Percentiles rank a stretch among this genome's conserved stretches.
Evolutionary conservation across 92 coral and sea anemone genomes (phyloP).

Genomic region (Pocillopora meandrina): DNA sequence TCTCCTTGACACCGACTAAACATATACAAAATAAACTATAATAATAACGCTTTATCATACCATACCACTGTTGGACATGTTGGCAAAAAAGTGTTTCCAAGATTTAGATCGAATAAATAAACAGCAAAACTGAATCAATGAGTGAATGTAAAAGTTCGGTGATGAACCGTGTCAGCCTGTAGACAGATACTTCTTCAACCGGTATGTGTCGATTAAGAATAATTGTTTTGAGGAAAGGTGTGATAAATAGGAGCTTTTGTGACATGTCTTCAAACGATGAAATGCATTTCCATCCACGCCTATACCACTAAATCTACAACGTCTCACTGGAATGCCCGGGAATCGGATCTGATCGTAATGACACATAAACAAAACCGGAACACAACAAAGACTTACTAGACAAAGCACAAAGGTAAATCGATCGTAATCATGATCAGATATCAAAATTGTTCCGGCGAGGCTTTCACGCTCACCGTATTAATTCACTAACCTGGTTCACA

Average conservation of each 20-base stretch:
- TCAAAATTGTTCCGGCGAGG: not conserved
- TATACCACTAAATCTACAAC: conserved; percentile 20
- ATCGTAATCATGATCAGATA: not conserved
- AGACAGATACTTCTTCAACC: not conserved
- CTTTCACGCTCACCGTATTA: not conserved
- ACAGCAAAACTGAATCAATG: too few species aligned
- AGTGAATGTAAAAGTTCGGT: too few species aligned
- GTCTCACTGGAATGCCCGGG: not conserved
- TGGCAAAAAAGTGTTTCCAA: not conserved
- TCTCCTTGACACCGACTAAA: not conserved
- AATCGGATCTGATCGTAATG: not conserved
- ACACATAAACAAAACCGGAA: not conserved
- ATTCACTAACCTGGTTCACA: not conserved
- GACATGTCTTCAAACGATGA: conserved; percentile 26
- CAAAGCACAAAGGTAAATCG: not conserved
- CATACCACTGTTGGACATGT: conserved; percentile 9
- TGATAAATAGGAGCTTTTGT: not conserved
- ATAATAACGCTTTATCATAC: not conserved
- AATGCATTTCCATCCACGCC: not conserved
- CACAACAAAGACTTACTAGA: not conserved
- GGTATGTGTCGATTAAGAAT: not conserved
- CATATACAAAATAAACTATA: not conserved
- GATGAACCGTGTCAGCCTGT: not conserved
- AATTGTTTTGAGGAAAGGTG: not conserved
- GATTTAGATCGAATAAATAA: not conserved